A percentile compares a stretch with the other conserved stretches of the same genome.
phyloP scores from a whole-genome alignment of 2,797 vertebrate genomes.

The Microctenopoma stevenorrisi region DNA sequence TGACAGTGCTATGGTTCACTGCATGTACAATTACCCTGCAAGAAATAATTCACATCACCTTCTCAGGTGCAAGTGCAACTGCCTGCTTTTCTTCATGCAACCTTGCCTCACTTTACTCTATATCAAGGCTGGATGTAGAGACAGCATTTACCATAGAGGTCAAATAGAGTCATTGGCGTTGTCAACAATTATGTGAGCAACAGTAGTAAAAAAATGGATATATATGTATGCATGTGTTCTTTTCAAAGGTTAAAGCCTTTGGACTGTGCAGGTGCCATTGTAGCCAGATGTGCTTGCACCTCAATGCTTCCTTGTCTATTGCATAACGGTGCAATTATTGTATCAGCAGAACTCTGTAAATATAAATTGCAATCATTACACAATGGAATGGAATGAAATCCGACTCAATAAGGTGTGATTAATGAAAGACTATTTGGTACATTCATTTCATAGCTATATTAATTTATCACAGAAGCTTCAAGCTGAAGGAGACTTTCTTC shows the following conservation, averaged over 20 bases:
- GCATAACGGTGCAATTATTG: conserved; percentile 58
- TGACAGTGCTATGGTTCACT: conserved; percentile 69
- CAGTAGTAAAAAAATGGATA: too few species aligned
- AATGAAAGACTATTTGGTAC: conserved; percentile 86
- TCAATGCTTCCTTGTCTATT: conserved; percentile 42
- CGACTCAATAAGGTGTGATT: conserved; percentile 80
- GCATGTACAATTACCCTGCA: conserved; percentile 61
- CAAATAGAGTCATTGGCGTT: conserved; percentile 12
- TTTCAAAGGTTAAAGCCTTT: conserved; percentile 54
- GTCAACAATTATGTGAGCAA: background rate
- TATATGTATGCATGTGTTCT: conserved; percentile 3
- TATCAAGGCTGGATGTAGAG: conserved; percentile 48
- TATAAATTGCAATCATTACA: conserved; percentile 83
- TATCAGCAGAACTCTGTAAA: conserved; percentile 80
- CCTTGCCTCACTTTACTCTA: conserved; percentile 27
- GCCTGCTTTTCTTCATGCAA: conserved; percentile 48
- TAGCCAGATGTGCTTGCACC: conserved; percentile 38
- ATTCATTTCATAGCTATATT: conserved; percentile 88
- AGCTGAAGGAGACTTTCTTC: conserved; percentile 77
- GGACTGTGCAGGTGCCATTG: conserved; percentile 45
- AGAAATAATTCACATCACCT: conserved; percentile 62
- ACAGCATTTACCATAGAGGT: conserved; percentile 31
- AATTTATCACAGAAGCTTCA: conserved; percentile 81
- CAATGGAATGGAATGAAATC: conserved; percentile 68
- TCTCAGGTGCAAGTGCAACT: conserved; percentile 62